Base-by-base conservation (phyloP, 2,113 vertebrate species). In the Anguilla rostrata region DNA sequence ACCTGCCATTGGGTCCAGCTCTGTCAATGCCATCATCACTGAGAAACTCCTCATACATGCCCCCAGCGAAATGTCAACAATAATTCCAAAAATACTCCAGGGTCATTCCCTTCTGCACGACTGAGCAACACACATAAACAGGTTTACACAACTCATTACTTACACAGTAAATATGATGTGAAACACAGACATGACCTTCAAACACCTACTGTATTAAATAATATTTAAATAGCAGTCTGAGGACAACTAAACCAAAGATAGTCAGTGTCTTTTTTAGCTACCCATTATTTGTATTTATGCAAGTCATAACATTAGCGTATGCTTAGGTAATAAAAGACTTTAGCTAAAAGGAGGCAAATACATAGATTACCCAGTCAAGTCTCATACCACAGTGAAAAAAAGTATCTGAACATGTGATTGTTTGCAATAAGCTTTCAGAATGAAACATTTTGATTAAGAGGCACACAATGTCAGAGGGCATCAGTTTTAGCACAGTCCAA, bases 1-100 rank as follows among this genome's bases (percentile, higher is more conserved):
- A 22, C 22, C 26, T 71, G 63, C 20, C 26, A 9, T 60, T 46
- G 57, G 57, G 57, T 60, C 57, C 12, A 20, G 57, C 12, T 1
- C 57, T 20, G 14, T 20, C 57, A 20, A 60, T 60, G 14, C 57
- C 43, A 46, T 46, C 8, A 4, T 46, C 43, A 8, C 43, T 46
- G 8, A 46, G 43, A 4, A 46, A 53, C 49, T 53, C 79, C 49
- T 80, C 85, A 39, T 3, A 34, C 85, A 87, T 82, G 39, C 39
- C 82, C 87, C 83, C 88, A 91, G 86, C 86, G 87, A 85, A 87
- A 89, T 88, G 84, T 90, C 88, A 91, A 93, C 88, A 90, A 81
- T 71, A 84, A 85, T 83, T 90, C 89, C 78, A 88, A 92, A 92
- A 92, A 92, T 92, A 92, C 84, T 41, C 57, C 39, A 40, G 60